phyloP scores from a whole-genome alignment of 1,140 invertebrate species.

The Drosophila santomea region DNA sequence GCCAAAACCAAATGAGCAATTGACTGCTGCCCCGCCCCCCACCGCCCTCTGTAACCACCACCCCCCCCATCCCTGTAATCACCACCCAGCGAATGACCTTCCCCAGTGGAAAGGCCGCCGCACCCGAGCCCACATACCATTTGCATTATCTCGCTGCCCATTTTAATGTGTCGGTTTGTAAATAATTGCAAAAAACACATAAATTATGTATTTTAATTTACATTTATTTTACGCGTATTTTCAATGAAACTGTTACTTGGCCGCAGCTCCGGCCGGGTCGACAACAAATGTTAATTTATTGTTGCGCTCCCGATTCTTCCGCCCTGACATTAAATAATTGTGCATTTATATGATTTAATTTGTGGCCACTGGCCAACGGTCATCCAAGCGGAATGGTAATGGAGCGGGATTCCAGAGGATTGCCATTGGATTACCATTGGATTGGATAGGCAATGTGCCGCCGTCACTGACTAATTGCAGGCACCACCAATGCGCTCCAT shows the following conservation, averaged over 20 bases:
- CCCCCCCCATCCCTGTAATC: slow-evolving; percentile 2
- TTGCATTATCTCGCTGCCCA: slow-evolving; percentile 66
- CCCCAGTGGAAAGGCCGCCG: background rate
- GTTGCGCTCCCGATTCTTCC: slow-evolving; percentile 40
- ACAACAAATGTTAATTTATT: slow-evolving; percentile 64
- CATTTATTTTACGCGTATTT: slow-evolving; percentile 75
- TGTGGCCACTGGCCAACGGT: slow-evolving; percentile 65
- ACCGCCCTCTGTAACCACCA: background rate
- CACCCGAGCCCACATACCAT: background rate
- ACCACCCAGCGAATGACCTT: slow-evolving; percentile 10
- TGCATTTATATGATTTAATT: slow-evolving; percentile 82
- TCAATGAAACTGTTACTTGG: slow-evolving; percentile 61
- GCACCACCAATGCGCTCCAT: slow-evolving; percentile 7
- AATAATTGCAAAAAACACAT: slow-evolving; percentile 78
- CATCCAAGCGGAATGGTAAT: slow-evolving; percentile 2
- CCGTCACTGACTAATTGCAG: slow-evolving; percentile 72
- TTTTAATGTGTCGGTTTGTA: slow-evolving; percentile 83
- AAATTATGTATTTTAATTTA: slow-evolving; percentile 84
- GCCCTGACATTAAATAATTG: slow-evolving; percentile 77
- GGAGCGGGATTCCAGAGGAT: background rate
- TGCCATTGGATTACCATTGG: background rate
- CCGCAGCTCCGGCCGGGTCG: slow-evolving; percentile 13
- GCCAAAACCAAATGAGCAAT: slow-evolving; percentile 82
- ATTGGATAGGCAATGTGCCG: slow-evolving; percentile 52
- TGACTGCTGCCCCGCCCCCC: slow-evolving; percentile 53